Evolutionary conservation across 2,113 vertebrate species (phyloP).

Genomic region (Dissostichus mawsoni): DNA sequence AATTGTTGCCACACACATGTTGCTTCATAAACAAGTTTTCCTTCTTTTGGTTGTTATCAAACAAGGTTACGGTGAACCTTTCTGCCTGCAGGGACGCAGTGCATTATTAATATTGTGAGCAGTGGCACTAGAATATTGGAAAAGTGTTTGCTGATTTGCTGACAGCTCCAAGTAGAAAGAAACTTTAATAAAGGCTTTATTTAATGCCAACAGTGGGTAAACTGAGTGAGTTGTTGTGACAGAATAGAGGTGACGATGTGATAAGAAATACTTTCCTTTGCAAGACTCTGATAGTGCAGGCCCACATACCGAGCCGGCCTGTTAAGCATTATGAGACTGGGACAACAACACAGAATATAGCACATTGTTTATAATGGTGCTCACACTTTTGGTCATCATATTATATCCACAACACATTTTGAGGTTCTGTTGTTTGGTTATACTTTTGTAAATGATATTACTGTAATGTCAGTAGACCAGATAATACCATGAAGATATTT

Average conservation of each 20-base stretch:
- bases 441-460: neutral
- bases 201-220: neutral
- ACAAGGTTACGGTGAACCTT: neutral
- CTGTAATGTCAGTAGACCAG: neutral
- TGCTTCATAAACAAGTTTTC: neutral
- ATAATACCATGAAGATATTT: too few relatives aligned
- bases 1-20: too few relatives aligned
- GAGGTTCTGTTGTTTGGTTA: neutral
- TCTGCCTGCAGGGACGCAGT: neutral
- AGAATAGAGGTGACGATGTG: constrained; percentile 29
- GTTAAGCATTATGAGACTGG: constrained; percentile 35
- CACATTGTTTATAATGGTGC: neutral
- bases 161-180: neutral
- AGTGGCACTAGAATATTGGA: neutral
- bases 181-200: neutral
- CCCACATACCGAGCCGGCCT: constrained; percentile 25
- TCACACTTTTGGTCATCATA: neutral
- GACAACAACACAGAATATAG: neutral
- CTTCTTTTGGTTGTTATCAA: neutral
- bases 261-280: constrained; percentile 54
- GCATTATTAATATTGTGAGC: constrained; percentile 1
- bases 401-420: neutral
- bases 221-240: constrained; percentile 19
- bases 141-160: neutral
- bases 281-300: constrained; percentile 40